Evolutionary conservation across 2,113 vertebrate genomes (phyloP).

Genomic region (Barbus barbus): DNA sequence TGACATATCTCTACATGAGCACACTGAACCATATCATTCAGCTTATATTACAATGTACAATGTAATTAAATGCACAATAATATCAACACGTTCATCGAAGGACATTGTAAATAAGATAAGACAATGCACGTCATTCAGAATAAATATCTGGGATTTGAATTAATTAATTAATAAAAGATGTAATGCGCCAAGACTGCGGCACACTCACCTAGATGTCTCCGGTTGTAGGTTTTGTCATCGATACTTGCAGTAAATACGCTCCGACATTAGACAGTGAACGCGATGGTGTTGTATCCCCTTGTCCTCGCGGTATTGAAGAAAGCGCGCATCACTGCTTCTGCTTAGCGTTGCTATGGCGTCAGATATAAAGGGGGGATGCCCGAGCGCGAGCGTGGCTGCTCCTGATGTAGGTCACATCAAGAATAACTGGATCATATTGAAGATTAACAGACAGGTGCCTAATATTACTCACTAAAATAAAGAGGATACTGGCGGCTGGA

Average conservation of each 20-base stretch:
- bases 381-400: conserved; percentile 13
- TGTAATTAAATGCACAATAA: neutral
- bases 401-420: conserved; percentile 35
- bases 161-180: neutral
- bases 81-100: neutral
- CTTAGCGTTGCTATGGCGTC: conserved; percentile 37
- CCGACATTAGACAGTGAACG: neutral
- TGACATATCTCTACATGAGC: neutral
- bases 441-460: neutral
- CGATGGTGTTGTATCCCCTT: neutral
- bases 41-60: neutral
- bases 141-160: neutral
- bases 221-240: neutral
- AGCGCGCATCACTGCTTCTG: conserved; percentile 19
- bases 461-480: neutral
- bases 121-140: neutral
- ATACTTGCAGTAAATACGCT: neutral
- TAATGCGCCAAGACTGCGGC: neutral
- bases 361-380: conserved; percentile 26
- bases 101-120: neutral
- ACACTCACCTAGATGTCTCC: conserved; percentile 19
- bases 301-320: conserved; percentile 16
- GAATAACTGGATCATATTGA: neutral
- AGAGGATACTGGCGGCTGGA: neutral
- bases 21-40: neutral